Percentiles rank a stretch among this genome's conserved stretches.
These are phyloP conservation scores for Eristalis tenax DNA, from an alignment of 2,888 invertebrate species.

Conservation along the genomic window DNA sequence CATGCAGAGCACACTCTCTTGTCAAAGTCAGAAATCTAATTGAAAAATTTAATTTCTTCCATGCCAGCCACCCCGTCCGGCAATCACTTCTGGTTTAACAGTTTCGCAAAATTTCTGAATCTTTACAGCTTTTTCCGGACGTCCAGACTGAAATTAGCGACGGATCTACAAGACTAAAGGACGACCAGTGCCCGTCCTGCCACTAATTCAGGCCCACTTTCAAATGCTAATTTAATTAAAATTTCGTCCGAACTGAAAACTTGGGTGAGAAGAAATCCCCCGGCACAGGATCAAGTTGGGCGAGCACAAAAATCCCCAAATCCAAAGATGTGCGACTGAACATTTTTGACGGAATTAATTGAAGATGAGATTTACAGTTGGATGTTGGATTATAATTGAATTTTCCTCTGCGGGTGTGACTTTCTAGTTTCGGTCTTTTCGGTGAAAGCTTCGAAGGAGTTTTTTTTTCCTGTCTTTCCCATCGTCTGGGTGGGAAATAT, in stretches of 20 bases:
- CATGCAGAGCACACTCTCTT: background rate
- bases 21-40: slow-evolving; percentile 59
- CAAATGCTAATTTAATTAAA: slow-evolving; percentile 71
- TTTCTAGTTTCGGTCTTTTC: slow-evolving; percentile 53
- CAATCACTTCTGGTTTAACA: slow-evolving; percentile 40
- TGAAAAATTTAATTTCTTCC: slow-evolving; percentile 59
- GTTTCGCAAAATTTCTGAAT: slow-evolving; percentile 26
- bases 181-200: slow-evolving; percentile 1
- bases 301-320: slow-evolving; percentile 32
- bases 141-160: slow-evolving; percentile 40
- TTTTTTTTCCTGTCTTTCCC: slow-evolving; percentile 8
- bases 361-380: slow-evolving; percentile 70
- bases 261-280: background rate
- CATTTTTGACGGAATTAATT: slow-evolving; percentile 62
- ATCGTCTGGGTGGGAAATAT: slow-evolving; percentile 17
- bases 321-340: slow-evolving; percentile 38
- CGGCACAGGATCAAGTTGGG: background rate
- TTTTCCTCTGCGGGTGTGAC: slow-evolving; percentile 67
- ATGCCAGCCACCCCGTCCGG: background rate
- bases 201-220: slow-evolving; percentile 58
- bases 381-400: slow-evolving; percentile 69
- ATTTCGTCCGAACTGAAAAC: slow-evolving; percentile 35
- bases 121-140: slow-evolving; percentile 6
- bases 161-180: background rate
- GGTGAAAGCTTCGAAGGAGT: slow-evolving; percentile 13